These are phyloP conservation scores for Aldabrachelys gigantea DNA, from an alignment of 2,113 vertebrate species.

Conservation along the genomic window DNA sequence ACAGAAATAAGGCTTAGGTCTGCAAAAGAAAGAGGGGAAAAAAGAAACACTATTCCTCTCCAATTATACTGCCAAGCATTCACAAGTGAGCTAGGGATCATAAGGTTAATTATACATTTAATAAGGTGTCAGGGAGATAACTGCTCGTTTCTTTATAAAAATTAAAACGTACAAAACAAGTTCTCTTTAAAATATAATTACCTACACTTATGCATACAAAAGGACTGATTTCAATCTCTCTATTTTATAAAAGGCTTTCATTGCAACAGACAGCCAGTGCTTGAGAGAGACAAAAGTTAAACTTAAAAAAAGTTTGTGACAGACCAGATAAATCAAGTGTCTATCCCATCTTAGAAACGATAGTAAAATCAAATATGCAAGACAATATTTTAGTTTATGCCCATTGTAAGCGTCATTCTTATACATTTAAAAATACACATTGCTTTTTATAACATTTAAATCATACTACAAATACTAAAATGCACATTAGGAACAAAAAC, in stretches of 20 bases:
- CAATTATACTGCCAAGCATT: slow-evolving; percentile 90
- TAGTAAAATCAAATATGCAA: slow-evolving; percentile 71
- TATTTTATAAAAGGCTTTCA: slow-evolving; percentile 89
- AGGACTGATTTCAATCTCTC: slow-evolving; percentile 89
- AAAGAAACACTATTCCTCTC: slow-evolving; percentile 81
- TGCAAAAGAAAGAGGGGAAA: slow-evolving; percentile 77
- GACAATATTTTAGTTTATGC: slow-evolving; percentile 72
- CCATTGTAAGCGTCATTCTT: slow-evolving; percentile 59
- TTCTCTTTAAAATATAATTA: slow-evolving; percentile 95
- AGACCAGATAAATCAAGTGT: slow-evolving; percentile 81
- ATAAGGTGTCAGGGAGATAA: slow-evolving; percentile 93
- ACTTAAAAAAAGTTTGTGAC: slow-evolving; percentile 81
- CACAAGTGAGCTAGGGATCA: slow-evolving; percentile 87
- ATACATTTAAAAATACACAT: slow-evolving; percentile 37
- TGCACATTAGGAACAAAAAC: not conserved
- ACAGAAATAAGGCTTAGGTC: slow-evolving; percentile 81
- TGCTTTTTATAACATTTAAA: slow-evolving; percentile 25
- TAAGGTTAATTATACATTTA: slow-evolving; percentile 96
- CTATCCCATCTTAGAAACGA: slow-evolving; percentile 64
- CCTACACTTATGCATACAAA: slow-evolving; percentile 91
- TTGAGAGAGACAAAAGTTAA: slow-evolving; percentile 82
- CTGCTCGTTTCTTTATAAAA: slow-evolving; percentile 94
- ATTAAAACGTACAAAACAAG: slow-evolving; percentile 93
- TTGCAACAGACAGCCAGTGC: slow-evolving; percentile 81
- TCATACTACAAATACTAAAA: slow-evolving; percentile 43